Percentiles rank a stretch among this genome's conserved stretches.
These are phyloP conservation scores for Burhinus oedicnemus DNA, from an alignment of 2,113 vertebrate species.

Conservation along the genomic window DNA sequence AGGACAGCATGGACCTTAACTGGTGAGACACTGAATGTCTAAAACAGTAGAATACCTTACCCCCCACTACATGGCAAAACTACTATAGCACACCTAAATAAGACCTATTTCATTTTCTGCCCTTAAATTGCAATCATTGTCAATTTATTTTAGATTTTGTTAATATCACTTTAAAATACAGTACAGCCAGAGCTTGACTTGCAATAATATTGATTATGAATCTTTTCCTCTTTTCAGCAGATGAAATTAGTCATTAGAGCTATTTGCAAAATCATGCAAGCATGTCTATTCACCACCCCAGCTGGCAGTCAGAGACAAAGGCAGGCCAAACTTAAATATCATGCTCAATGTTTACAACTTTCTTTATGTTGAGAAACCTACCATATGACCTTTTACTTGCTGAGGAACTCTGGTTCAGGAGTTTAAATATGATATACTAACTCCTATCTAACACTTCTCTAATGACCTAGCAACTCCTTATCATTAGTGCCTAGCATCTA, in stretches of 20 bases:
- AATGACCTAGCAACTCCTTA: background rate
- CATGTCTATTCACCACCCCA: background rate
- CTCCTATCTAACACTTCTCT: background rate
- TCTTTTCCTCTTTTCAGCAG: background rate
- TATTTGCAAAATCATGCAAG: background rate
- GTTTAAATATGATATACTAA: background rate
- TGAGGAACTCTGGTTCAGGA: background rate
- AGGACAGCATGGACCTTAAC: background rate
- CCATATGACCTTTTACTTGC: background rate
- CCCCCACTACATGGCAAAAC: background rate
- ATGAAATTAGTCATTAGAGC: background rate
- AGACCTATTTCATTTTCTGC: background rate
- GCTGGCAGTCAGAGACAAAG: background rate
- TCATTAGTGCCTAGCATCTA: background rate
- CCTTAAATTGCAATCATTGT: background rate
- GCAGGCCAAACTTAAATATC: background rate
- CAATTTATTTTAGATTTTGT: background rate
- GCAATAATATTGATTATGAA: background rate
- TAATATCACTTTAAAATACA: background rate
- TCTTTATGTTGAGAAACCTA: background rate
- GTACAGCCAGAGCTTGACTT: background rate
- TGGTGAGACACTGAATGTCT: rapidly evolving
- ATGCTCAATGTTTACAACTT: background rate
- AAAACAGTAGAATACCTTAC: background rate
- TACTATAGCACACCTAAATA: background rate